Conservation (phyloP, 2,797 vertebrate species). For the Coregonus ussuriensis region DNA sequence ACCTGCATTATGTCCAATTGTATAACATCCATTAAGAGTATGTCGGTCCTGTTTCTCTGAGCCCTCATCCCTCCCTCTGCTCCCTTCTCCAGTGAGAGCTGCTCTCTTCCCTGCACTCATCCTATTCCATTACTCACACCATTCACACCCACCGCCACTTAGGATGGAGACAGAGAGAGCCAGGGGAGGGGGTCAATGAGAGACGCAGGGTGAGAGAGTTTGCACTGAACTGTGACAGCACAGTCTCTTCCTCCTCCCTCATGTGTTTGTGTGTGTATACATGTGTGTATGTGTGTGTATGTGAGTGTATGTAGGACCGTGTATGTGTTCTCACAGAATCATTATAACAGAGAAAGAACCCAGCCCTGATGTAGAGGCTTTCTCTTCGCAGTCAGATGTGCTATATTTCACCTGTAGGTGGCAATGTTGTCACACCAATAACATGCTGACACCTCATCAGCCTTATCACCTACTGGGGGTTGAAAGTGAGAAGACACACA, state of each 20-base stretch:
- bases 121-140: background rate
- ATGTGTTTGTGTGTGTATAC: background rate
- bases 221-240: no score
- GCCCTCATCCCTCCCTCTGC: background rate
- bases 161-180: background rate
- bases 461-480: conserved; percentile 1
- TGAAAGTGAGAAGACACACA: conserved; percentile 14
- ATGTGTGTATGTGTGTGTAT: background rate
- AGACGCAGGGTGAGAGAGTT: background rate
- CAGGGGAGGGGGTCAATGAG: background rate
- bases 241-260: background rate
- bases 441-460: background rate
- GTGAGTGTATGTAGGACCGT: background rate
- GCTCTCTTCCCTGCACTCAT: background rate
- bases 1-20: background rate
- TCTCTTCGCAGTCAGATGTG: background rate
- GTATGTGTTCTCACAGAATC: background rate
- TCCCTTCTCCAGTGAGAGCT: background rate
- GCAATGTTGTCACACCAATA: conserved; percentile 38
- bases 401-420: conserved; percentile 27
- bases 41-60: background rate
- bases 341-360: background rate
- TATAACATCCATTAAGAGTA: background rate
- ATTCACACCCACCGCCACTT: background rate
- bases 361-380: background rate